A percentile compares a stretch with the other conserved stretches of the same genome.
Conservation (phyloP, 2,888 invertebrate genomes). For the Trichogramma dendrolimi region DNA sequence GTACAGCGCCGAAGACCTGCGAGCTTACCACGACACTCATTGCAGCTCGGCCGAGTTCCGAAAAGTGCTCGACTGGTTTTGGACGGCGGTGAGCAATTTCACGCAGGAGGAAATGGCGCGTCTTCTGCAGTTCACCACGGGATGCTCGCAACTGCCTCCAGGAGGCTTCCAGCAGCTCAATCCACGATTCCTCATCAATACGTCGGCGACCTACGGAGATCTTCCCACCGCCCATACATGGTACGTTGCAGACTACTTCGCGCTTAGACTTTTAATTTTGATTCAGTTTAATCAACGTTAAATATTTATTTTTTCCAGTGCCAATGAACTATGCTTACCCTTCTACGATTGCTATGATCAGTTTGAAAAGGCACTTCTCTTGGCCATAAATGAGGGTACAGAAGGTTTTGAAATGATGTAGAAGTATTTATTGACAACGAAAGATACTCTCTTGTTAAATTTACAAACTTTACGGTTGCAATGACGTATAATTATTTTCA, state of each 20-base stretch:
- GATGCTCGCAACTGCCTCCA: constrained; percentile 85
- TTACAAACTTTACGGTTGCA: constrained; percentile 18
- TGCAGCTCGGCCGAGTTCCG: constrained; percentile 79
- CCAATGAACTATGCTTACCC: constrained; percentile 92
- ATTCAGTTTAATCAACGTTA: not conserved
- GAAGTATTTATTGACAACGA: constrained; percentile 12
- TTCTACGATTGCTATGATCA: constrained; percentile 93
- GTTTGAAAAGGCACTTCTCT: constrained; percentile 81
- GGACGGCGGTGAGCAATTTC: constrained; percentile 85
- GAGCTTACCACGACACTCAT: constrained; percentile 80
- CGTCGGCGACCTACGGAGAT: constrained; percentile 83
- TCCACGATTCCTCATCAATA: constrained; percentile 88
- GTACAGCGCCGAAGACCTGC: constrained; percentile 85
- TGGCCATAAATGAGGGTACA: constrained; percentile 92
- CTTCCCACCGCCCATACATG: constrained; percentile 93
- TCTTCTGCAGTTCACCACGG: constrained; percentile 87
- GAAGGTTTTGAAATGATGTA: constrained; percentile 85
- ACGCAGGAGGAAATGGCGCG: constrained; percentile 90
- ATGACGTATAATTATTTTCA: constrained; percentile 21
- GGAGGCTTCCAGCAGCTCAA: constrained; percentile 86
- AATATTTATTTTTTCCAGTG: constrained; percentile 53
- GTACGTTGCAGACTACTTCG: constrained; percentile 48
- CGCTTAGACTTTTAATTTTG: not conserved
- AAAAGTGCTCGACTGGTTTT: constrained; percentile 83
- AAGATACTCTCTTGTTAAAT: constrained; percentile 30